phyloP scores from a whole-genome alignment of 1,140 invertebrate species.

The Drosophila albomicans region DNA sequence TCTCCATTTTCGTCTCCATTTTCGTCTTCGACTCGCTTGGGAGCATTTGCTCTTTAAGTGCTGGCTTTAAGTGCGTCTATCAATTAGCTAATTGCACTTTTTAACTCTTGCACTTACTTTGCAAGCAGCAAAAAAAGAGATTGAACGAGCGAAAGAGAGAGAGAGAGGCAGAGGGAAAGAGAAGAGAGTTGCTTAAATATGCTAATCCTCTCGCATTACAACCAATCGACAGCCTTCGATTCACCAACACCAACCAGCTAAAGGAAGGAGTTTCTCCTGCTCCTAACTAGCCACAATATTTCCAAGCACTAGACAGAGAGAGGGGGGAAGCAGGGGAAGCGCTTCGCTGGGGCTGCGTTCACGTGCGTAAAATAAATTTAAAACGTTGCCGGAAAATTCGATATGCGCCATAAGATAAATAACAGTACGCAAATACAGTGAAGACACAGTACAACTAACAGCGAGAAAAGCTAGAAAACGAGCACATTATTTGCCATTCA shows the following conservation, averaged over 20 bases:
- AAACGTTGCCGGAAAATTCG: conserved; percentile 45
- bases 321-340: no score
- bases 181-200: conserved; percentile 50
- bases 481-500: no score
- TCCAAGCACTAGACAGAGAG: neutral
- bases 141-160: neutral
- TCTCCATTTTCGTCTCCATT: neutral
- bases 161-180: conserved; percentile 15
- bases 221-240: conserved; percentile 6
- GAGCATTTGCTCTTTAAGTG: neutral
- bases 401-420: conserved; percentile 30
- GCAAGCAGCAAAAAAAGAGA: neutral
- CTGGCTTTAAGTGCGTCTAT: conserved; percentile 31
- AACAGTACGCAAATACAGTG: conserved; percentile 24
- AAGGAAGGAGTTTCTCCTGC: no score
- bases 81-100: conserved; percentile 60
- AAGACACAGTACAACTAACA: neutral
- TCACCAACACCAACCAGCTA: neutral
- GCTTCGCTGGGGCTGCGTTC: conserved; percentile 46
- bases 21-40: conserved; percentile 1
- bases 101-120: conserved; percentile 25
- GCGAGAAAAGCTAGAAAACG: neutral
- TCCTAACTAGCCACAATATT: conserved; percentile 25
- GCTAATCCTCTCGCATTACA: conserved; percentile 55
- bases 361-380: conserved; percentile 79